Evolutionary conservation across 2,888 invertebrate species (phyloP), one percentile per base, ranked within the genome.

Genomic region (Resseliella maxima): DNA sequence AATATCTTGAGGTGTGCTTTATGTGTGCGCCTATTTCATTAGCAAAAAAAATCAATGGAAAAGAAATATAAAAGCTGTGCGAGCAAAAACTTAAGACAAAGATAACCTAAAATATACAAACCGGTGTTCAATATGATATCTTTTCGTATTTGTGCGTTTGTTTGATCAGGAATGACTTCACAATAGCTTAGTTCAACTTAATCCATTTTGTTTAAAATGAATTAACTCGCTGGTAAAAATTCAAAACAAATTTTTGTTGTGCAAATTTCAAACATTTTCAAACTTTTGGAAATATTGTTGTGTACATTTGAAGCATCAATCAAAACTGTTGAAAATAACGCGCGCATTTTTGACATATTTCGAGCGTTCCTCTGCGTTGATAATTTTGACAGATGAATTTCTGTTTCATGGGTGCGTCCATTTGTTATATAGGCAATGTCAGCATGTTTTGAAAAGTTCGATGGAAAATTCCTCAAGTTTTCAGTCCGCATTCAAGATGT

Each of bases 1-100:
- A 87, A 98, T 96, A 89, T 98, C 98, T 92, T 98, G 98, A 50
- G 98, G 91, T 50, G 97, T 97, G 90, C 97, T 97, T 90, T 97
- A 97, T 85, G 96, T 96, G 86, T n/a, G 97, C 97, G 88, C 96
- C 97, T 97, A 89, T 87, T 92, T 81, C 59, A 85, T 81, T 54
- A 86, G 86, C 85, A 86, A 35, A 36, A 24, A 86, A 86, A 10
- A 64, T 86, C 18, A 81, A 85, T 85, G 85, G 87, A 54, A 81
- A 6, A 12, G 18, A 64, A 86, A n/a, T 12, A 36, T 41, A 27
- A 86, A 72, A n/a, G n/a, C n/a, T n/a, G n/a, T n/a, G n/a, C n/a
- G n/a, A n/a, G n/a, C n/a, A n/a, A n/a, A n/a, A n/a, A n/a, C n/a
- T n/a, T 10, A 72, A 81, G 59, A 85, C 83, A 87, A n/a, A n/a